Conservation (phyloP, 2,888 invertebrate genomes). For the Deilephila porcellus region DNA sequence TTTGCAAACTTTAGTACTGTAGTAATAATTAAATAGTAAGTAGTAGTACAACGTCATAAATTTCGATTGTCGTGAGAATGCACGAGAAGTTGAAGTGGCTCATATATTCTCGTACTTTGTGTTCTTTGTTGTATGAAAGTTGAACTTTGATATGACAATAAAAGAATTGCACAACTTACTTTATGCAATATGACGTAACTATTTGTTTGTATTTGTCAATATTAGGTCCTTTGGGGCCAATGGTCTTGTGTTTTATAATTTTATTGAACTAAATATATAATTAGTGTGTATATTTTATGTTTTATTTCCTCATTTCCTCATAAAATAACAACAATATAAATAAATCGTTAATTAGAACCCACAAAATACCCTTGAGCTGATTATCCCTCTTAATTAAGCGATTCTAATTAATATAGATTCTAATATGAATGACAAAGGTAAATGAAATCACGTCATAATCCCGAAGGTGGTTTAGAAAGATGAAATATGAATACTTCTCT, state of each 20-base stretch:
- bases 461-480: background rate
- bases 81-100: background rate
- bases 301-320: background rate
- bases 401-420: background rate
- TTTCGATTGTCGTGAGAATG: background rate
- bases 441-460: conserved; percentile 9
- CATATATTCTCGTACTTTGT: background rate
- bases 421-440: background rate
- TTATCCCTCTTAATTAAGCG: conserved; percentile 9
- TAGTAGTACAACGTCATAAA: background rate
- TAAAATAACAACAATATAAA: background rate
- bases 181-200: too few species aligned
- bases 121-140: background rate
- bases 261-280: too few species aligned
- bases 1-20: conserved; percentile 12
- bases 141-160: too few species aligned
- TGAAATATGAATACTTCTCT: background rate
- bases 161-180: too few species aligned
- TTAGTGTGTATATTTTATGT: background rate
- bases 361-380: background rate
- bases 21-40: conserved; percentile 3
- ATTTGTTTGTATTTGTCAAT: too few species aligned
- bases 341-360: background rate
- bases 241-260: too few species aligned
- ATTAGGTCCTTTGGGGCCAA: too few species aligned